Percentiles rank a stretch among this genome's conserved stretches.
Conservation (phyloP, 2,113 vertebrate genomes). For the Calypte anna region DNA sequence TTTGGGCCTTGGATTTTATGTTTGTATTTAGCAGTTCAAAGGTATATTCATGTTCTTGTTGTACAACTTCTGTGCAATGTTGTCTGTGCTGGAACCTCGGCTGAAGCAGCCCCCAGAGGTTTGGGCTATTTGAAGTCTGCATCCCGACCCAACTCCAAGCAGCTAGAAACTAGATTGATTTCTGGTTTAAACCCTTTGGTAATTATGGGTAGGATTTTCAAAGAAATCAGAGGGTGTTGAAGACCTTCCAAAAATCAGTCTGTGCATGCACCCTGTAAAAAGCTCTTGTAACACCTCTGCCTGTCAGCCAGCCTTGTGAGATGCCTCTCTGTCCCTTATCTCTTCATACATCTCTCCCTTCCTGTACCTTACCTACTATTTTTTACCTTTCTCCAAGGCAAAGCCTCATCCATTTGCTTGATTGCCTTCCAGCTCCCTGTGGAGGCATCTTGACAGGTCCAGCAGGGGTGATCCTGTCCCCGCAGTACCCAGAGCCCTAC, state of each 20-base stretch:
- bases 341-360: rapidly evolving
- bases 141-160: not conserved
- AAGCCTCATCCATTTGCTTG: not conserved
- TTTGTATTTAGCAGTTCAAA: not conserved
- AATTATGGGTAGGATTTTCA: constrained; percentile 28
- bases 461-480: constrained; percentile 92
- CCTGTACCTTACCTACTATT: rapidly evolving
- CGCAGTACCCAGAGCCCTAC: constrained; percentile 93
- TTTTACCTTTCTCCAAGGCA: not conserved
- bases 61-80: not conserved
- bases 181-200: not conserved
- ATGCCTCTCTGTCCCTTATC: not conserved
- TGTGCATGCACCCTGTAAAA: too few relatives aligned
- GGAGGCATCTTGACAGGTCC: constrained; percentile 92
- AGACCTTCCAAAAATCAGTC: not conserved
- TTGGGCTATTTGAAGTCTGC: constrained; percentile 6
- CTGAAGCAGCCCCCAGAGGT: not conserved
- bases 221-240: not conserved
- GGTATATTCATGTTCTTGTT: not conserved
- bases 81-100: not conserved
- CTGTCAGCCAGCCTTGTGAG: not conserved
- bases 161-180: not conserved
- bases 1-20: not conserved
- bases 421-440: constrained; percentile 85
- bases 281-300: rapidly evolving